These are phyloP conservation scores for Drosophila athabasca DNA, from an alignment of 1,140 invertebrate species.

Conservation along the genomic window DNA sequence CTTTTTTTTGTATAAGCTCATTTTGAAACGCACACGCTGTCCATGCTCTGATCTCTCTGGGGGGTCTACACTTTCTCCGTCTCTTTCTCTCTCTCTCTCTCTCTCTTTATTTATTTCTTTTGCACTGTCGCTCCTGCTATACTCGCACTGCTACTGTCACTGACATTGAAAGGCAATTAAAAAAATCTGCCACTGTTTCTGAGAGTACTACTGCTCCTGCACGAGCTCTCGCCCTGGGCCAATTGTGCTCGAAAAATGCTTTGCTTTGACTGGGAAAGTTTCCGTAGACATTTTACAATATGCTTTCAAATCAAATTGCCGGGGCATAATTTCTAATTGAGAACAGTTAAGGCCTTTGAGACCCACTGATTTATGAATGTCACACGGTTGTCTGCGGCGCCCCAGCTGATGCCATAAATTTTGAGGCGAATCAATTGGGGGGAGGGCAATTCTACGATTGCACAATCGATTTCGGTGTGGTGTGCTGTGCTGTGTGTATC, in stretches of 20 bases:
- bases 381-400: constrained; percentile 3
- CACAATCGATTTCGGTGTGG: constrained; percentile 35
- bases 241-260: constrained; percentile 29
- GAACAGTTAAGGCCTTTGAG: constrained; percentile 45
- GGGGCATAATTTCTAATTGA: constrained; percentile 58
- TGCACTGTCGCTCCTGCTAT: neutral
- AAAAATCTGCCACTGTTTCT: constrained; percentile 11
- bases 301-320: neutral
- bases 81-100: neutral
- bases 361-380: constrained; percentile 48
- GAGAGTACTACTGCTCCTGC: too few species aligned
- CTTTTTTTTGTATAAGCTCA: constrained; percentile 53
- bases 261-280: neutral
- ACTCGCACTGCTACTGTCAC: neutral
- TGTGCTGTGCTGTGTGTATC: too few species aligned
- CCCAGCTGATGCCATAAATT: constrained; percentile 33
- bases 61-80: constrained; percentile 6
- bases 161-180: constrained; percentile 75
- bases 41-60: constrained; percentile 17
- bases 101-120: constrained; percentile 6
- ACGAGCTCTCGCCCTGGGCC: constrained; percentile 9
- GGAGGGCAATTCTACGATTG: constrained; percentile 37
- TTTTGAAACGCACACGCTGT: neutral
- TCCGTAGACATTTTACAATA: neutral
- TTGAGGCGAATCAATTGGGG: constrained; percentile 53